phyloP scores from a whole-genome alignment of 2,797 vertebrate genomes.

The Tenualosa ilisha region DNA sequence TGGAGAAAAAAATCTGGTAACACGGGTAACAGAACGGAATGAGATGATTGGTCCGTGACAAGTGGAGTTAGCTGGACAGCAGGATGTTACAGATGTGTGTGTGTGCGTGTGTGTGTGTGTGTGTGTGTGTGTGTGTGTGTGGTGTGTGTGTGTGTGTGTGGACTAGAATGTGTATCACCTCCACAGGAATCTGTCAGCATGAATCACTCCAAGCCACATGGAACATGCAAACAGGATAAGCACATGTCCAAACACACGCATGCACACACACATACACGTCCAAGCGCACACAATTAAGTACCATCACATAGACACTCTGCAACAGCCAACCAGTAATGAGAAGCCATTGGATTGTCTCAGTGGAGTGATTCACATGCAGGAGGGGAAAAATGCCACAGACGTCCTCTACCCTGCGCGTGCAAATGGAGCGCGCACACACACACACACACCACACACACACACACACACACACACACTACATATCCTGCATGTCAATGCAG shows the following conservation, averaged over 20 bases:
- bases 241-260: neutral
- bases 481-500: neutral
- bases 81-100: neutral
- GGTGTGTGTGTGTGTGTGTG: slow-evolving; percentile 11
- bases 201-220: neutral
- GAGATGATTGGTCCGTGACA: neutral
- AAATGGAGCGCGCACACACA: neutral
- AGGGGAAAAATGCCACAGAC: too few relatives aligned
- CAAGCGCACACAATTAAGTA: neutral
- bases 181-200: neutral
- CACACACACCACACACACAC: slow-evolving; percentile 20
- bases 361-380: too few relatives aligned
- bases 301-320: neutral
- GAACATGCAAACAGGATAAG: neutral
- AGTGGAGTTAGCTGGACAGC: neutral
- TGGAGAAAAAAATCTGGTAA: neutral
- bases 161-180: neutral
- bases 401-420: neutral
- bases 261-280: neutral
- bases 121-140: slow-evolving; percentile 7
- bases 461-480: slow-evolving; percentile 10
- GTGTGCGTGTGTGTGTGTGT: slow-evolving; percentile 4
- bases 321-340: too few relatives aligned
- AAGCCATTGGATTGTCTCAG: too few relatives aligned
- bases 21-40: neutral